phyloP scores from a whole-genome alignment of 2,888 invertebrate genomes.

The Oxytorus armatus region DNA sequence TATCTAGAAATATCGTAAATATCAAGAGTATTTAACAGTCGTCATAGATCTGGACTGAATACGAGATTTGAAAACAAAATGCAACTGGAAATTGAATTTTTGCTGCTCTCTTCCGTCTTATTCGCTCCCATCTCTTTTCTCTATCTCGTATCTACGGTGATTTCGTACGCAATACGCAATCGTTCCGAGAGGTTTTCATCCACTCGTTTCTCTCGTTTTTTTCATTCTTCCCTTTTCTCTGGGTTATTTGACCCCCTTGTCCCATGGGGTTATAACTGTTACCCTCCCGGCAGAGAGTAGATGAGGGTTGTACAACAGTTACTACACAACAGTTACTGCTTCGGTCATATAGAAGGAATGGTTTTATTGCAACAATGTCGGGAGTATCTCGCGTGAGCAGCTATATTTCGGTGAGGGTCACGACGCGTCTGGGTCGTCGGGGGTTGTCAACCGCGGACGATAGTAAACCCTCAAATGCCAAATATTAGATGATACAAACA shows the following conservation, averaged over 20 bases:
- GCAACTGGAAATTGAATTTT: neutral
- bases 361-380: constrained; percentile 61
- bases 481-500: neutral
- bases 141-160: constrained; percentile 23
- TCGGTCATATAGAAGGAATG: constrained; percentile 52
- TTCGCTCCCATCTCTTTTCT: constrained; percentile 1
- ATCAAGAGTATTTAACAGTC: neutral
- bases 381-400: constrained; percentile 43
- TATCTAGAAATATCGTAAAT: neutral
- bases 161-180: constrained; percentile 28
- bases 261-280: constrained; percentile 31
- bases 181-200: neutral
- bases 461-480: neutral
- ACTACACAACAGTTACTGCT: constrained; percentile 29
- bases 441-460: constrained; percentile 45
- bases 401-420: constrained; percentile 37
- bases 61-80: no score
- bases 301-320: constrained; percentile 29
- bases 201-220: constrained; percentile 44
- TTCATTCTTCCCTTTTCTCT: constrained; percentile 31
- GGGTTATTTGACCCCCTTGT: neutral
- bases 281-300: constrained; percentile 14
- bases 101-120: neutral
- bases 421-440: constrained; percentile 38
- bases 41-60: no score